Base-by-base conservation (phyloP, 2,113 vertebrate genomes). In the Alectura lathami region DNA sequence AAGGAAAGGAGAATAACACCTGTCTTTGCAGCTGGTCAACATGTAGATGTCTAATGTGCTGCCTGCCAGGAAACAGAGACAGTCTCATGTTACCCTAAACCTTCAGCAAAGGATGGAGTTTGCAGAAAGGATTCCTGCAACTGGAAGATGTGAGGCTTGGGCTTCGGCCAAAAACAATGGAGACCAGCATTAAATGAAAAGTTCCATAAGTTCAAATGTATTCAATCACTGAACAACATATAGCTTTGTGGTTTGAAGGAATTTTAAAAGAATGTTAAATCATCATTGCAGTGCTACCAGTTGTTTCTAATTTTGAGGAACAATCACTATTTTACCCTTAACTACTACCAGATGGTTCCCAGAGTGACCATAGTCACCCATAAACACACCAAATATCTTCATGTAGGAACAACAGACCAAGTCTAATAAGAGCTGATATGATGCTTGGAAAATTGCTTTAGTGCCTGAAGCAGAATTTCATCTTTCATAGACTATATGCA, bases 121-220 rank as follows among this genome's bases (percentile, higher is more conserved):
- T 93, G 90, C 90, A 97, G 97, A 98, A 98, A 97, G 95, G 97
- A 98, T 98, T 98, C 96, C 97, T 97, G 54, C 70, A 96, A 93
- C 90, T 69, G 92, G 86, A 96, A 98, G 97, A 98, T 98, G 98
- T 98, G 94, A 98, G 96, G 95, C 95, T 98, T 98, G 98, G 97
- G 89, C 75, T 91, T 78, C 34, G 82, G 97, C 98, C 98, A 98
- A 98, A 96, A 98, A 88, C 95, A 98, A 97, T 96, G 96, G 88
- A 96, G 90, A 97, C 92, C 75, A 83, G 89, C 94, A 97, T 94
- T 96, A 96, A 97, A 98, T 91, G 89, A 97, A 95, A 98, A 97
- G 95, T 94, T 93, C 92, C 95, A 62, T 96, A 87, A 92, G 91
- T 97, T 97, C 96, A 97, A 98, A 97, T 54, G 80, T 91, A 92